phyloP scores from a whole-genome alignment of 2,888 invertebrate genomes.

The Tortricodes alternella region DNA sequence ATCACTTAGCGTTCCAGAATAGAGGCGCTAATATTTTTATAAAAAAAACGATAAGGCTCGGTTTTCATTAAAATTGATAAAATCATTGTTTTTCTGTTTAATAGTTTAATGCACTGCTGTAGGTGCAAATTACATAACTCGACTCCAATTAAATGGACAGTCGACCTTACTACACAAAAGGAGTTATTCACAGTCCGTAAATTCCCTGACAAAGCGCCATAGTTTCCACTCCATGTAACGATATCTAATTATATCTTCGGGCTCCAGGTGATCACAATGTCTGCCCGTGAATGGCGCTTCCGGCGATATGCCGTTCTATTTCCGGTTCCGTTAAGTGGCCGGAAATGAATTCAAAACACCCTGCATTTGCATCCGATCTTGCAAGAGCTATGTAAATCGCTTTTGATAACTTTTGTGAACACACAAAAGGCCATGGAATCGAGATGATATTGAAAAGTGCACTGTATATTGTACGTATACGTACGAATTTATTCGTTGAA shows the following conservation, averaged over 20 bases:
- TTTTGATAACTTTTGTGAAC: constrained; percentile 38
- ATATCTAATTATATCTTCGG: constrained; percentile 28
- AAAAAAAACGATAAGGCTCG: too few relatives aligned
- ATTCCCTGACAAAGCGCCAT: constrained; percentile 23
- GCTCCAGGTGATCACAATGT: constrained; percentile 50
- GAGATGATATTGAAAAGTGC: background rate
- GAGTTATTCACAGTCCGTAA: constrained; percentile 25
- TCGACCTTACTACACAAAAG: constrained; percentile 18
- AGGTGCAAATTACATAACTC: background rate
- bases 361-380: constrained; percentile 61
- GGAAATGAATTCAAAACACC: constrained; percentile 78
- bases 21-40: too few relatives aligned
- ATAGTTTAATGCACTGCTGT: background rate
- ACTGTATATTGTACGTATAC: background rate
- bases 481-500: too few relatives aligned
- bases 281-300: constrained; percentile 57
- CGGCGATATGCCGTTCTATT: constrained; percentile 64
- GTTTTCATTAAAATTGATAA: too few relatives aligned
- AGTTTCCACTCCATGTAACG: constrained; percentile 29
- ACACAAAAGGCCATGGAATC: constrained; percentile 38
- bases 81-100: background rate
- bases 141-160: constrained; percentile 1
- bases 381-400: constrained; percentile 43
- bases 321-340: constrained; percentile 65
- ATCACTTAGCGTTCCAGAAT: too few relatives aligned